Evolutionary conservation across 1,140 invertebrate genomes (phyloP).

Genomic region (Saccostrea glomerata): DNA sequence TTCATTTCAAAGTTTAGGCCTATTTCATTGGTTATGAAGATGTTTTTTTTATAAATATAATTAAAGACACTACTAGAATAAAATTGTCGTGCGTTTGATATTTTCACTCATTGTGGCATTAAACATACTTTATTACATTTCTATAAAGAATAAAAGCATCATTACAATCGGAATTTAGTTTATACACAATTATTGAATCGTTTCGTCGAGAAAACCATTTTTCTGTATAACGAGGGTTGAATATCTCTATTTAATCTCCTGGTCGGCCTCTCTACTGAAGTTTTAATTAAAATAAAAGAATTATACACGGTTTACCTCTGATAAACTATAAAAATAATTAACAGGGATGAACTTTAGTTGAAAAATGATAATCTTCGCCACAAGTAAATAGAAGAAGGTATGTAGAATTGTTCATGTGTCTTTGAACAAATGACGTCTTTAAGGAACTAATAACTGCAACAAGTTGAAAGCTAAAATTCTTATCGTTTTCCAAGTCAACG

Average conservation of each 20-base stretch:
- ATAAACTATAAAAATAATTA: not conserved
- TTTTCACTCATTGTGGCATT: too few relatives aligned
- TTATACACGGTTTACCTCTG: not conserved
- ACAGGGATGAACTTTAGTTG: not conserved
- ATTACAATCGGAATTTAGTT: too few relatives aligned
- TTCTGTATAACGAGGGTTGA: too few relatives aligned
- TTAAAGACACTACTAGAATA: too few relatives aligned
- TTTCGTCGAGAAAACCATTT: too few relatives aligned
- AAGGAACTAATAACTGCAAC: not conserved
- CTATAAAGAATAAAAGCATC: too few relatives aligned
- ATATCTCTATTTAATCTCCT: not conserved
- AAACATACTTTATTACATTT: too few relatives aligned
- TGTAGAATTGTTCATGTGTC: not conserved
- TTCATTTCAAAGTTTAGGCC: too few relatives aligned
- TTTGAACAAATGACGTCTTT: not conserved
- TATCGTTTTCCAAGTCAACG: conserved; percentile 29
- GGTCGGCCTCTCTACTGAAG: not conserved
- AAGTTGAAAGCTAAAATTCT: not conserved
- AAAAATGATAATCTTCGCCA: conserved; percentile 19
- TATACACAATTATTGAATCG: too few relatives aligned
- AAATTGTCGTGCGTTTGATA: too few relatives aligned
- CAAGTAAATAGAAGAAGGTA: not conserved
- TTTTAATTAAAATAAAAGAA: not conserved
- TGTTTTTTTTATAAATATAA: too few relatives aligned
- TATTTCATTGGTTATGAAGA: too few relatives aligned